Evolutionary conservation across 2,113 vertebrate species (phyloP).

Genomic region (Eptesicus fuscus): DNA sequence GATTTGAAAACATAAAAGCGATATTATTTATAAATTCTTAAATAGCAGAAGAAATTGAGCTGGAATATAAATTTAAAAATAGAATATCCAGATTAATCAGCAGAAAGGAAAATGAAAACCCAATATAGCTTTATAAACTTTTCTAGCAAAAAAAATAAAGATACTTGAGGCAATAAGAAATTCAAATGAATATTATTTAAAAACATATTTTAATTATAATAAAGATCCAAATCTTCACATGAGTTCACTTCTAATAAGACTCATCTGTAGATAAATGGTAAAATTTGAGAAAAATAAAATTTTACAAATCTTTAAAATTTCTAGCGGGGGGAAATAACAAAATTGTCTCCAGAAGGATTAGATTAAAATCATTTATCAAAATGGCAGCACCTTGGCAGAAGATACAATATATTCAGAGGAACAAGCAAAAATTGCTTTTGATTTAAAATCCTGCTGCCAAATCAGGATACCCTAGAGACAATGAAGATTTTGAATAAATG

Average conservation of each 20-base stretch:
- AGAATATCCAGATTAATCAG: neutral
- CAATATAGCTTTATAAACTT: neutral
- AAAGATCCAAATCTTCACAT: neutral
- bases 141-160: neutral
- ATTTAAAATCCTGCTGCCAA: neutral
- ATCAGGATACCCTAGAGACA: neutral
- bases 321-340: neutral
- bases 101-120: neutral
- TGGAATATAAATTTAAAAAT: neutral
- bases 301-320: neutral
- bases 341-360: neutral
- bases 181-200: neutral
- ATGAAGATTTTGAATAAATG: neutral
- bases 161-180: neutral
- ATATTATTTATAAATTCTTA: neutral
- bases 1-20: neutral
- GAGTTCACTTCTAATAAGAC: neutral
- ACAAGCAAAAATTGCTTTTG: neutral
- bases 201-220: neutral
- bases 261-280: neutral
- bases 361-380: neutral
- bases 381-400: neutral
- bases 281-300: neutral
- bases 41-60: neutral
- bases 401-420: neutral